A percentile compares a stretch with the other conserved stretches of the same genome.
Evolutionary conservation across 2,797 vertebrate genomes (phyloP).

Genomic region (Tauraco hartlaubi): DNA sequence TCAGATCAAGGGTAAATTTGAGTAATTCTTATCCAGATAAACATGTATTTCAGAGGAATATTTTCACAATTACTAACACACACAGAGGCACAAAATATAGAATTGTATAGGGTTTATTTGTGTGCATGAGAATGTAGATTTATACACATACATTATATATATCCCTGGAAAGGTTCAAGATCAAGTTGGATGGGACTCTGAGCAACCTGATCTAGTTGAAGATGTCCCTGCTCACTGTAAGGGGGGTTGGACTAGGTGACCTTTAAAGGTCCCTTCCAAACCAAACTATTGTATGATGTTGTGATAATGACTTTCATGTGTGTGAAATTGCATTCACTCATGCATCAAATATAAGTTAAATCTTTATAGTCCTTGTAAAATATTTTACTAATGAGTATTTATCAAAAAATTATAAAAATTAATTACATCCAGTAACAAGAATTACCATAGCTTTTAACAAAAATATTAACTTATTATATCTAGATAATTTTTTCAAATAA

Average conservation of each 20-base stretch:
- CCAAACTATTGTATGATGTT: too few relatives aligned
- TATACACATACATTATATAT: neutral
- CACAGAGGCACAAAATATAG: neutral
- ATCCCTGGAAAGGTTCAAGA: too few relatives aligned
- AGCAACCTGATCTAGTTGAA: too few relatives aligned
- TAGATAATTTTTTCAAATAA: neutral
- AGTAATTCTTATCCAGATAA: neutral
- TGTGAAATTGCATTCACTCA: neutral
- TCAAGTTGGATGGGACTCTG: too few relatives aligned
- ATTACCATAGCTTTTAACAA: neutral
- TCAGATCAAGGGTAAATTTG: neutral
- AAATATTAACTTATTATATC: neutral
- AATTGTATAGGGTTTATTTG: neutral
- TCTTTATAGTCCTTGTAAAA: neutral
- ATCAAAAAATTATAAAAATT: neutral
- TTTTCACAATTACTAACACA: neutral
- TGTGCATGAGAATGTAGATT: neutral
- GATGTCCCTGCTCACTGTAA: too few relatives aligned
- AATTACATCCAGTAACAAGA: neutral
- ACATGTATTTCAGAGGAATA: neutral
- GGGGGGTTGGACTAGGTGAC: too few relatives aligned
- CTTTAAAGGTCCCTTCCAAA: too few relatives aligned
- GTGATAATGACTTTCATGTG: neutral
- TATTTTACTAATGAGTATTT: neutral
- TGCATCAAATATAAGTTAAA: neutral